Base-by-base conservation (phyloP, 1,140 invertebrate species). In the Bactericera cockerelli region DNA sequence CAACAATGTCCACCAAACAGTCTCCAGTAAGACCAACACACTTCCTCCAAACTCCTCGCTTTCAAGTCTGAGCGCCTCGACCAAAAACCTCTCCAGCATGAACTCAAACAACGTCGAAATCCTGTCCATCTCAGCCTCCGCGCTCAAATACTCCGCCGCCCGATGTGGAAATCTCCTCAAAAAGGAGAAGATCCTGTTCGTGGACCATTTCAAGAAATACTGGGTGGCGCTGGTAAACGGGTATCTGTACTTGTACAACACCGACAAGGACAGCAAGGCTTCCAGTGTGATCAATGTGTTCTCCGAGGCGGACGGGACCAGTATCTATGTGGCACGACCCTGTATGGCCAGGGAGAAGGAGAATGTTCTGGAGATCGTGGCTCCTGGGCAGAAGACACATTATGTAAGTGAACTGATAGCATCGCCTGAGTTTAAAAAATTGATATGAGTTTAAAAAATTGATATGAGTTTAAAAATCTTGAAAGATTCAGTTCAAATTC, bases 141-240 rank as follows among this genome's bases (percentile, higher is more conserved):
- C 61, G 1, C 33, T 62, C 25, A 58, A 58, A 25, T 62, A 62
- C 25, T 38, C 58, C 2, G 61, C 61, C 1, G 14, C 54, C 21
- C 59, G 59, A 19, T 59, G 53, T 25, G 61, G 61, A 0, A n/a
- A 28, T 8, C 33, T 62, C 4, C 14, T 33, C 1, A 49, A 58
- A 10, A 62, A 56, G 53, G 61, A 62, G 26, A 62, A 62, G 54
- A 56, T 62, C 31, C 33, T 62, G 11, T 62, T 62, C 26, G 26
- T 62, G 24, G 61, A 62, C 24, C 58, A 60, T 31, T 56, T 26
- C 11, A 62, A 62, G 31, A 55, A 58, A 24, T 62, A 60, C 42
- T 62, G 61, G 61, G 57, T 42, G 2, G 61, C 58, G 13, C 31
- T 62, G n/a, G 16, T 62, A 2, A 33, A 55, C 2, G 28, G 57